phyloP scores from a whole-genome alignment of 2,888 invertebrate species.

The Epinotia brunnichana region DNA sequence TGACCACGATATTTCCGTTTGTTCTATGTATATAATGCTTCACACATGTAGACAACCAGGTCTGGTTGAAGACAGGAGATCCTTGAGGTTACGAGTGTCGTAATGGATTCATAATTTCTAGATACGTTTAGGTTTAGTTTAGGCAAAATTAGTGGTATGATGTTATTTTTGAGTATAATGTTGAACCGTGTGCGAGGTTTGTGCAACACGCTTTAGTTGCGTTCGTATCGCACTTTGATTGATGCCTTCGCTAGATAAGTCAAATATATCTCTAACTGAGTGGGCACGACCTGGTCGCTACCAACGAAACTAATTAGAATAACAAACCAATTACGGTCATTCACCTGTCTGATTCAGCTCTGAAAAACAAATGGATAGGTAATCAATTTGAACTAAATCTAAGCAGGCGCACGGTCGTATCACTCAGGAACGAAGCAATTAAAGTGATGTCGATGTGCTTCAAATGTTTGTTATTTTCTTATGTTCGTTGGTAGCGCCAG shows the following conservation, averaged over 20 bases:
- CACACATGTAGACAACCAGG: constrained; percentile 52
- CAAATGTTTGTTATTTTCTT: constrained; percentile 2
- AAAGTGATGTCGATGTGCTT: background rate
- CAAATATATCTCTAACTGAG: constrained; percentile 49
- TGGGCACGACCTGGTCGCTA: background rate
- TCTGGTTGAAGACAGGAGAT: constrained; percentile 58
- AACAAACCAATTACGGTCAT: background rate
- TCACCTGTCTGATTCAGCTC: background rate
- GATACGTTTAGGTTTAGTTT: constrained; percentile 75
- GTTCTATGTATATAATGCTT: constrained; percentile 81
- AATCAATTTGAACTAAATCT: background rate
- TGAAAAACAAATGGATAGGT: too few relatives aligned
- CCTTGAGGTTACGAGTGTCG: constrained; percentile 45
- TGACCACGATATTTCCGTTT: constrained; percentile 52
- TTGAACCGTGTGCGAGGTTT: constrained; percentile 66
- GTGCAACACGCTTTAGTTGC: constrained; percentile 64
- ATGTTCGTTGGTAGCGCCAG: constrained; percentile 4
- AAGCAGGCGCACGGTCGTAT: too few relatives aligned
- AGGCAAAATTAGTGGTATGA: constrained; percentile 72
- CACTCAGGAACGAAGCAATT: background rate
- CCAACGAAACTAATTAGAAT: background rate
- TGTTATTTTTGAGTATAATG: constrained; percentile 69
- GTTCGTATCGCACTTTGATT: constrained; percentile 68
- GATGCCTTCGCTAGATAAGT: constrained; percentile 75
- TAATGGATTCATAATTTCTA: constrained; percentile 58